These are phyloP conservation scores for Eumeta japonica DNA, from an alignment of 1,140 invertebrate genomes.

Conservation along the genomic window DNA sequence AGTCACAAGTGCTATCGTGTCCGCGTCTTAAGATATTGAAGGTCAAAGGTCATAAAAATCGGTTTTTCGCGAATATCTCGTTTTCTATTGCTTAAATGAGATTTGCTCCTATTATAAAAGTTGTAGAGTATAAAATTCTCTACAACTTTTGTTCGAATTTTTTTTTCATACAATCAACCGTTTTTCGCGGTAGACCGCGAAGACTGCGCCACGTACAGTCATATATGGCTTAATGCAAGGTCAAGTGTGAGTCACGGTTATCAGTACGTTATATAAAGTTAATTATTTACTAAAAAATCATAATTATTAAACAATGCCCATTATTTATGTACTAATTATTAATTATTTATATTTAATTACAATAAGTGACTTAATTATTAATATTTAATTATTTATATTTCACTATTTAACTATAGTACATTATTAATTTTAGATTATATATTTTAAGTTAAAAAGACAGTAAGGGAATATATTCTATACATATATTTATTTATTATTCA, in stretches of 20 bases:
- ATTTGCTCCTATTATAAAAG: too few relatives aligned
- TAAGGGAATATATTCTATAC: slow-evolving; percentile 20
- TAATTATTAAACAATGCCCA: too few relatives aligned
- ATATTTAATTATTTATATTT: slow-evolving; percentile 18
- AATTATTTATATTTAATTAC: too few relatives aligned
- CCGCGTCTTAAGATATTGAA: too few relatives aligned
- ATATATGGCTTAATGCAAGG: too few relatives aligned
- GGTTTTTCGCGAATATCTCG: too few relatives aligned
- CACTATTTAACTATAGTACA: slow-evolving; percentile 16
- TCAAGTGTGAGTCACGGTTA: slow-evolving; percentile 8
- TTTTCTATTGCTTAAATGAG: too few relatives aligned
- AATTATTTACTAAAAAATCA: too few relatives aligned
- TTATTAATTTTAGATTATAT: slow-evolving; percentile 20
- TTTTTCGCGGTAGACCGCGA: slow-evolving; percentile 11
- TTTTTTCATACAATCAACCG: slow-evolving; percentile 10
- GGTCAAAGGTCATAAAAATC: too few relatives aligned
- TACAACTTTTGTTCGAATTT: too few relatives aligned
- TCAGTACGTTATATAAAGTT: slow-evolving; percentile 13
- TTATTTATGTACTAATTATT: slow-evolving; percentile 10
- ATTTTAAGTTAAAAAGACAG: slow-evolving; percentile 20
- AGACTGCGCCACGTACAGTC: slow-evolving; percentile 11
- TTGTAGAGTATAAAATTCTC: too few relatives aligned
- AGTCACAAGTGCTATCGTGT: too few relatives aligned
- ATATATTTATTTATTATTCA: slow-evolving; percentile 22
- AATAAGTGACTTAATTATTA: slow-evolving; percentile 11